Conservation (phyloP, 2,797 vertebrate species). For the Pygocentrus nattereri region DNA sequence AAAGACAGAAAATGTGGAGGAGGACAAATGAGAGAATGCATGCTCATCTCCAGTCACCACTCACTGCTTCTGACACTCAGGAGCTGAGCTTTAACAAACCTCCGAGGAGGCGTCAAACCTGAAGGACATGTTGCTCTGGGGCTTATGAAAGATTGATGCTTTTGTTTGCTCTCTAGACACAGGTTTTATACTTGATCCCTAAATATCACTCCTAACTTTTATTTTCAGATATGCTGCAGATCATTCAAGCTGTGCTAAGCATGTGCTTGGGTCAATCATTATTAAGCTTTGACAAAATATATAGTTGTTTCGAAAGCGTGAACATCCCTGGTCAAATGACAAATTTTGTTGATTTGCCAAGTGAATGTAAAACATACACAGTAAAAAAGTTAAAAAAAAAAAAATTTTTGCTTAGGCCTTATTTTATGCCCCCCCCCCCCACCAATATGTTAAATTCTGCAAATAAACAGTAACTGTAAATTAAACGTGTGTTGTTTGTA, state of each 20-base stretch:
- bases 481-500: too few relatives aligned
- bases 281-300: neutral
- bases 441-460: too few relatives aligned
- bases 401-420: too few relatives aligned
- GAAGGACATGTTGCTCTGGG: constrained; percentile 3
- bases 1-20: neutral
- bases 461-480: too few relatives aligned
- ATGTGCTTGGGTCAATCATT: too few relatives aligned
- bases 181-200: constrained; percentile 21
- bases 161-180: constrained; percentile 13
- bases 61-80: constrained; percentile 27
- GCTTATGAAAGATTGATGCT: constrained; percentile 2
- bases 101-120: constrained; percentile 3
- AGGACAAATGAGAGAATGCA: constrained; percentile 33
- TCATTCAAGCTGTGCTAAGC: neutral
- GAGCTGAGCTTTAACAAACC: constrained; percentile 28
- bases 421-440: too few relatives aligned
- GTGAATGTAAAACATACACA: too few relatives aligned
- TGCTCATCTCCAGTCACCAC: constrained; percentile 24
- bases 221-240: neutral
- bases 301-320: too few relatives aligned
- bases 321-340: neutral
- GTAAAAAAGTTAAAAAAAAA: too few relatives aligned
- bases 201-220: neutral
- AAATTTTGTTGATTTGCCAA: too few relatives aligned